These are phyloP conservation scores for Zoanthus gigantus DNA, from an alignment of 92 coral and sea anemone genomes.

Conservation along the genomic window DNA sequence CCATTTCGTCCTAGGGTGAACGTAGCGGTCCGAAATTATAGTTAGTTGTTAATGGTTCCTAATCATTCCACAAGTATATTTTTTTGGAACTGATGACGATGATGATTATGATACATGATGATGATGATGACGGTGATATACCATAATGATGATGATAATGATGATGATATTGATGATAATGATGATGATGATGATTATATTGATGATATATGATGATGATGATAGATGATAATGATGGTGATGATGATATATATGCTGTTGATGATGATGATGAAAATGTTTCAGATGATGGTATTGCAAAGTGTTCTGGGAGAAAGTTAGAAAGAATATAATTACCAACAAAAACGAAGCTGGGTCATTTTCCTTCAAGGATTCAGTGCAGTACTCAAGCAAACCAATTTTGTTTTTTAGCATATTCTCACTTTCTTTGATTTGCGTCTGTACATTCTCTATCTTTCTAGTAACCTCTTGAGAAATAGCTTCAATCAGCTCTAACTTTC, in stretches of 20 bases:
- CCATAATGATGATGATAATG: neutral
- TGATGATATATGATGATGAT: neutral
- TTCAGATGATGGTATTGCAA: neutral
- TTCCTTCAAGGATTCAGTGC: constrained; percentile 83
- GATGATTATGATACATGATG: neutral
- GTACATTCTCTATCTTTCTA: constrained; percentile 78
- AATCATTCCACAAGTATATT: no score
- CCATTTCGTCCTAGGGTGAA: no score
- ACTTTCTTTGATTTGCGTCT: constrained; percentile 72
- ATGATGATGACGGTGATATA: neutral
- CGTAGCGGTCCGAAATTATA: no score
- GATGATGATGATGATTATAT: neutral
- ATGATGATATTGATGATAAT: neutral
- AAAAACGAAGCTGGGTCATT: constrained; percentile 93
- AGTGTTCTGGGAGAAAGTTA: neutral
- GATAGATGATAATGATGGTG: neutral
- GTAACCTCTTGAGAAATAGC: constrained; percentile 85
- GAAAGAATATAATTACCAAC: constrained; percentile 69
- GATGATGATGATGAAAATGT: neutral
- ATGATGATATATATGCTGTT: neutral
- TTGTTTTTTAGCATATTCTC: constrained; percentile 73
- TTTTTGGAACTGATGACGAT: neutral
- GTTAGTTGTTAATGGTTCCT: no score
- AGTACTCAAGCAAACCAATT: constrained; percentile 76
- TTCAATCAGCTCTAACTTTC: constrained; percentile 80